Percentiles rank a stretch among this genome's conserved stretches.
Evolutionary conservation across 2,888 invertebrate species (phyloP).

Genomic region (Stenodema calcarata): DNA sequence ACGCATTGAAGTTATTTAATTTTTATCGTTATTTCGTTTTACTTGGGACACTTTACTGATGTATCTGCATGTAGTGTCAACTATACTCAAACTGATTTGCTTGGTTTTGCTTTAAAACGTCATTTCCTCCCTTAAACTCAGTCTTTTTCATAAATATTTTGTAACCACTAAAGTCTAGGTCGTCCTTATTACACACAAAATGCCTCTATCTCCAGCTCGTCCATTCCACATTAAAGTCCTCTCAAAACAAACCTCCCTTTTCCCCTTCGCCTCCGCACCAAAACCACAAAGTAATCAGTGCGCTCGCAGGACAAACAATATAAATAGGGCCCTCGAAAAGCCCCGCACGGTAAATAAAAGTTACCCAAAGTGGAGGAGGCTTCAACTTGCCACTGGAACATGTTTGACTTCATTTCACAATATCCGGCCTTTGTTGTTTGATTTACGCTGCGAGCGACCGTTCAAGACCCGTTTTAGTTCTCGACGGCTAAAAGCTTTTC

Average conservation of each 20-base stretch:
- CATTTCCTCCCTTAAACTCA: too few species aligned
- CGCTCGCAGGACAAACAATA: conserved; percentile 22
- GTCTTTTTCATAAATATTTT: too few species aligned
- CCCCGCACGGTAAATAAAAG: conserved; percentile 22
- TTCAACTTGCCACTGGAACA: conserved; percentile 36
- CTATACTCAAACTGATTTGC: too few species aligned
- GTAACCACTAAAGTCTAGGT: too few species aligned
- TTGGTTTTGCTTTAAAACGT: too few species aligned
- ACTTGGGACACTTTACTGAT: too few species aligned
- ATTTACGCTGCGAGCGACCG: neutral
- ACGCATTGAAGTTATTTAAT: too few species aligned
- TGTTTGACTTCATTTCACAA: conserved; percentile 49
- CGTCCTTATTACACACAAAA: too few species aligned
- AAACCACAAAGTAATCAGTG: neutral
- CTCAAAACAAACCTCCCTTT: neutral
- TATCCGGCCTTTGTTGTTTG: conserved; percentile 46
- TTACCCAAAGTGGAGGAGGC: conserved; percentile 10
- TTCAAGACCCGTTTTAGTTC: neutral
- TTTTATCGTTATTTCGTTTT: too few species aligned
- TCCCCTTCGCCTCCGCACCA: neutral
- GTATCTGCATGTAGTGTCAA: too few species aligned
- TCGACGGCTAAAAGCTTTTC: neutral
- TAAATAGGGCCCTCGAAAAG: conserved; percentile 27
- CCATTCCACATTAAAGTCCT: neutral
- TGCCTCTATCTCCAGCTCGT: too few species aligned